A percentile compares a stretch with the other conserved stretches of the same genome.
Evolutionary conservation across 2,888 invertebrate species (phyloP).

Genomic region (Lutraria lutraria): DNA sequence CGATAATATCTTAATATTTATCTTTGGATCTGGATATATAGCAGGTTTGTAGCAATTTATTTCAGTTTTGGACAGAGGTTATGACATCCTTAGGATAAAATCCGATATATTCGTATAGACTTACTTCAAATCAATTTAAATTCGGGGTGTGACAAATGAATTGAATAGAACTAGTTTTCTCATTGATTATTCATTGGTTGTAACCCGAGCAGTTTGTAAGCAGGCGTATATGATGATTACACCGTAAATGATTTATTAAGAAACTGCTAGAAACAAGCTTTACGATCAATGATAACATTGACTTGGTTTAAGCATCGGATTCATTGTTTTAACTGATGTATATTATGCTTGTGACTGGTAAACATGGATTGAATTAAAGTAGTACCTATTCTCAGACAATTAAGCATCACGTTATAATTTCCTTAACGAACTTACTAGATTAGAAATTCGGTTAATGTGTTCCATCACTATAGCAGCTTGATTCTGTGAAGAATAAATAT

Average conservation of each 20-base stretch:
- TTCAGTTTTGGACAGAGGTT: constrained; percentile 21
- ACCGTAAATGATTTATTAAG: not conserved
- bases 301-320: not conserved
- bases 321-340: not conserved
- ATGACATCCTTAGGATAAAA: constrained; percentile 20
- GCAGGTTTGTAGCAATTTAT: constrained; percentile 12
- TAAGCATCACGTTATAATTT: not conserved
- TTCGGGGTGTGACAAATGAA: constrained; percentile 6
- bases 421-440: not conserved
- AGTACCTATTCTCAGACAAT: not conserved
- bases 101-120: not conserved
- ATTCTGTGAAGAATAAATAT: not conserved
- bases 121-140: not conserved
- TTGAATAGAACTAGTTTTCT: not conserved
- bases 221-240: not conserved
- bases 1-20: constrained; percentile 8
- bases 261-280: not conserved
- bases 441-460: constrained; percentile 1
- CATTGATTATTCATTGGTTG: constrained; percentile 21
- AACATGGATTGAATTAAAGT: not conserved
- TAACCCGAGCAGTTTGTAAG: not conserved
- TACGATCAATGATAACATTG: not conserved
- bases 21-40: not conserved
- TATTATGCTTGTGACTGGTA: not conserved
- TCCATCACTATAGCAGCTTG: not conserved